Percentiles rank a stretch among this genome's conserved stretches.
These are phyloP conservation scores for Zonotrichia leucophrys DNA, from an alignment of 2,113 vertebrate species.

Conservation along the genomic window DNA sequence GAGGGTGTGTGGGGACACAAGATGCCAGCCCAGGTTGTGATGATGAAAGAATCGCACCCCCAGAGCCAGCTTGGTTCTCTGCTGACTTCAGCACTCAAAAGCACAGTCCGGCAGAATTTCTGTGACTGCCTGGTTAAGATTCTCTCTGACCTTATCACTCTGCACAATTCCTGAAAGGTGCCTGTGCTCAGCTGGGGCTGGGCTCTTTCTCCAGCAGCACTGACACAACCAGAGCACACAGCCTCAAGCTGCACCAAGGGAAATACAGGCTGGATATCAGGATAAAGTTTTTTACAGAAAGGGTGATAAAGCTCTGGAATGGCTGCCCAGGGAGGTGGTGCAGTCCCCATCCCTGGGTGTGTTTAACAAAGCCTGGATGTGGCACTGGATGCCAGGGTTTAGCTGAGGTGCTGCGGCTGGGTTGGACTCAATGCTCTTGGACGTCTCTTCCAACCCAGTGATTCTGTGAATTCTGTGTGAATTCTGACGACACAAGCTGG, in stretches of 20 bases:
- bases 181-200: not conserved
- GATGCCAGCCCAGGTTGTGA: not conserved
- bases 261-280: not conserved
- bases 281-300: not conserved
- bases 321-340: not conserved
- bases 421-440: not conserved
- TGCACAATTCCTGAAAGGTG: not conserved
- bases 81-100: not conserved
- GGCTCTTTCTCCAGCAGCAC: not conserved
- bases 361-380: not conserved
- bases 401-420: accelerated
- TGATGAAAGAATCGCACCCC: accelerated
- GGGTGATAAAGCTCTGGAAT: not conserved
- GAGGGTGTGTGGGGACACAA: accelerated
- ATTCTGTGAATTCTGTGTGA: not conserved
- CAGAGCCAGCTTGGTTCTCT: not conserved
- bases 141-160: not conserved
- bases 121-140: not conserved
- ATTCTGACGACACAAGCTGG: not conserved
- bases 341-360: not conserved
- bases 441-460: not conserved
- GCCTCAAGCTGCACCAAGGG: not conserved
- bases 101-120: accelerated
- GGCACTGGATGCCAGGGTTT: not conserved
- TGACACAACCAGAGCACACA: not conserved